phyloP scores from a whole-genome alignment of 2,113 vertebrate genomes.

The Cyanocitta stelleri region DNA sequence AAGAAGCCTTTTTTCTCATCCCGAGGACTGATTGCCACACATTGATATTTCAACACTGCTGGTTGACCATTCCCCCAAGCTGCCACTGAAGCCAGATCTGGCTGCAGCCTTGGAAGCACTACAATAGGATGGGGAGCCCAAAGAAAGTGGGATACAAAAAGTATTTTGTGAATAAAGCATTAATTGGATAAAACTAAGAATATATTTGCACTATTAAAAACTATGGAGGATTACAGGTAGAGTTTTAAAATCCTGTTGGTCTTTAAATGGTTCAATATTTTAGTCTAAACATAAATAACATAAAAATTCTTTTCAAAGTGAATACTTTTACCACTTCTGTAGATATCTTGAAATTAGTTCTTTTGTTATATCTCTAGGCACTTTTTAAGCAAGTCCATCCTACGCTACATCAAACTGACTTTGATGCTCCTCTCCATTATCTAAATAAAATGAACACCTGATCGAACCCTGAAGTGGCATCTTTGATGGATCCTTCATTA shows the following conservation, averaged over 20 bases:
- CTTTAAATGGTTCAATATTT: background rate
- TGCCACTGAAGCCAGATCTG: background rate
- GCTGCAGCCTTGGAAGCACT: background rate
- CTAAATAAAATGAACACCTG: background rate
- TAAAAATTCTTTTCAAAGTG: background rate
- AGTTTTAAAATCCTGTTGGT: background rate
- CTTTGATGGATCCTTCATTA: background rate
- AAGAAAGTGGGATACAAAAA: background rate
- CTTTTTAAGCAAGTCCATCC: background rate
- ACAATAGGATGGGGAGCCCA: background rate
- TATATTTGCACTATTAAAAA: background rate
- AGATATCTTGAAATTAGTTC: background rate
- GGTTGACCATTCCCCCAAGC: accelerated
- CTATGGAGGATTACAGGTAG: background rate
- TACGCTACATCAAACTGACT: background rate
- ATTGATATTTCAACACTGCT: background rate
- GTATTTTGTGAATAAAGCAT: background rate
- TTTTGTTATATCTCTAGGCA: background rate
- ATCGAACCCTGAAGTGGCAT: background rate
- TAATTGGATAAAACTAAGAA: background rate
- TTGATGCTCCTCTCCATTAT: background rate
- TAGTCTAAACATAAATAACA: background rate
- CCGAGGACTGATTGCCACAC: accelerated
- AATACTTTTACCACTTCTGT: background rate
- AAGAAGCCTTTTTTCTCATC: background rate